phyloP scores from a whole-genome alignment of 2,888 invertebrate genomes.

The Hartigia nigra region DNA sequence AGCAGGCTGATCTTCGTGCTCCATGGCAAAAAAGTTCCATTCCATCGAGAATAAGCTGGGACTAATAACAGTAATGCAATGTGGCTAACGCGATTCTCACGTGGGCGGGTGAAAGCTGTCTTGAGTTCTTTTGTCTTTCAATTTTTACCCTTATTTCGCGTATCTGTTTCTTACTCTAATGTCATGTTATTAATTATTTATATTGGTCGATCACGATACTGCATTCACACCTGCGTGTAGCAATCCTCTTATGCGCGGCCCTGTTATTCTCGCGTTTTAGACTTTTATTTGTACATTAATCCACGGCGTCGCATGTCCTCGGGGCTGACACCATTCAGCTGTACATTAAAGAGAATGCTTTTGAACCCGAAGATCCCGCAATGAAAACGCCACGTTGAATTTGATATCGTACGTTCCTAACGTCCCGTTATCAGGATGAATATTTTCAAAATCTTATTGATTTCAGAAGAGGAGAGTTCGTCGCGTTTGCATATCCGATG shows the following conservation, averaged over 20 bases:
- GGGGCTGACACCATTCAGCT: background rate
- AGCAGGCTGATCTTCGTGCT: background rate
- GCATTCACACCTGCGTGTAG: background rate
- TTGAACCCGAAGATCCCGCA: background rate
- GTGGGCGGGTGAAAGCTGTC: conserved; percentile 60
- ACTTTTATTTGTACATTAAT: background rate
- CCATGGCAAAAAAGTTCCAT: background rate
- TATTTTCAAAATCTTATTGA: background rate
- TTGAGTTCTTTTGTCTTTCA: conserved; percentile 20
- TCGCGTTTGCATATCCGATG: background rate
- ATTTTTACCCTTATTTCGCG: background rate
- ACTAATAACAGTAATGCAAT: background rate
- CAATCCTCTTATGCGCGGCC: background rate
- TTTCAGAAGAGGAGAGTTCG: background rate
- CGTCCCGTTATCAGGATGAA: background rate
- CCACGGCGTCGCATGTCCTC: background rate
- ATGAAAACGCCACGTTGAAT: background rate
- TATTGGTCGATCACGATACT: background rate
- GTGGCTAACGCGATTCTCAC: conserved; percentile 20
- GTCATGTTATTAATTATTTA: background rate
- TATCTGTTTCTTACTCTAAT: background rate
- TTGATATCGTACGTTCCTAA: background rate
- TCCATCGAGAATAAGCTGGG: background rate
- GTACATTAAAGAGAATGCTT: background rate
- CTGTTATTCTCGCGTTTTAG: background rate